Conservation (phyloP, 2,797 vertebrate species). For the Tiaroga cobitis region DNA sequence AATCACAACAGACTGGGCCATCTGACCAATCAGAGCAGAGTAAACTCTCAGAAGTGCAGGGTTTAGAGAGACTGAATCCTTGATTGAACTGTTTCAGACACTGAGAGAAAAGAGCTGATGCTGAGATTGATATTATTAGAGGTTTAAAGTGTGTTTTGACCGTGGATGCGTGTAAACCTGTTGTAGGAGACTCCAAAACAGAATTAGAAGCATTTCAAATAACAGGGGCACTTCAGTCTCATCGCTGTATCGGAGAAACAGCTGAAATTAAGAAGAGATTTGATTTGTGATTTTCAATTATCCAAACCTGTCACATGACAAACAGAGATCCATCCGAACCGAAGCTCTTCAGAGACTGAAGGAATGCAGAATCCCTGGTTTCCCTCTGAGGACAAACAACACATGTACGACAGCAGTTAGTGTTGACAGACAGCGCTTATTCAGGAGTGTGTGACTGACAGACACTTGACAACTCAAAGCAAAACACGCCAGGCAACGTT, state of each 20-base stretch:
- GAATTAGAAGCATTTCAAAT: neutral
- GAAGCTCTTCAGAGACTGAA: neutral
- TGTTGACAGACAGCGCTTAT: conserved; percentile 3
- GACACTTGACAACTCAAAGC: neutral
- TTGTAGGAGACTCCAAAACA: too few species aligned
- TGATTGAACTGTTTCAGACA: too few species aligned
- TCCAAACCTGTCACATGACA: neutral
- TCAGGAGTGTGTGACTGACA: neutral
- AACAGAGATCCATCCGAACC: neutral
- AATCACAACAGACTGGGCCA: too few species aligned
- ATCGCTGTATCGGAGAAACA: neutral
- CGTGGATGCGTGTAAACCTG: neutral
- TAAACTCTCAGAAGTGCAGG: too few species aligned
- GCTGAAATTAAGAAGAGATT: neutral
- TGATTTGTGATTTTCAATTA: neutral
- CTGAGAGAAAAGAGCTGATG: too few species aligned
- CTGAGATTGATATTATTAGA: too few species aligned
- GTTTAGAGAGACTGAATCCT: too few species aligned
- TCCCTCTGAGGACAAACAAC: neutral
- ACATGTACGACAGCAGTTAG: neutral
- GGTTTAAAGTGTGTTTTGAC: neutral
- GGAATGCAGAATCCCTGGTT: conserved; percentile 27
- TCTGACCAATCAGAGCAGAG: too few species aligned
- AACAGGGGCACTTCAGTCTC: neutral
- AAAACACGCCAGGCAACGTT: neutral